Evolutionary conservation across 2,113 vertebrate genomes (phyloP).

Genomic region (Mustela nigripes): DNA sequence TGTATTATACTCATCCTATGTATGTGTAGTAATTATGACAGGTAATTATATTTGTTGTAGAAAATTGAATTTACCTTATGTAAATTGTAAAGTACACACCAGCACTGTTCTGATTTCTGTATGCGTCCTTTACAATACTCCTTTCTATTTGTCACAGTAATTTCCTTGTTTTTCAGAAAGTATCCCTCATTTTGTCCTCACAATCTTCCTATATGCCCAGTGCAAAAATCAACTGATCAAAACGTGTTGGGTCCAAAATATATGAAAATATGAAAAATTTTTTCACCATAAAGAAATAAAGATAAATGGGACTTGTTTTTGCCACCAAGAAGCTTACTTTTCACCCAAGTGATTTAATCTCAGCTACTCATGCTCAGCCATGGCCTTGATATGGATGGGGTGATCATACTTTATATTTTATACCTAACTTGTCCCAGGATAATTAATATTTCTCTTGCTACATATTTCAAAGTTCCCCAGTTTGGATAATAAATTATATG

Average conservation of each 20-base stretch:
- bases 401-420: background rate
- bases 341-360: background rate
- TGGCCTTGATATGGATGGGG: background rate
- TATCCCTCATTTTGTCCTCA: background rate
- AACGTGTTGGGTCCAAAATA: background rate
- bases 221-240: background rate
- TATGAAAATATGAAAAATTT: background rate
- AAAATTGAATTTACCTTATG: background rate
- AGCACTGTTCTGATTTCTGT: background rate
- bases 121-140: background rate
- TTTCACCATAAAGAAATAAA: constrained; percentile 38
- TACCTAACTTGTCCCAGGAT: background rate
- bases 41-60: background rate
- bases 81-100: background rate
- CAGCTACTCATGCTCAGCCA: background rate
- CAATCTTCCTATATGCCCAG: background rate
- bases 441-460: background rate
- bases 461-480: background rate
- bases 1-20: background rate
- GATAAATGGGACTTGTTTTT: background rate
- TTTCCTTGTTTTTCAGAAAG: background rate
- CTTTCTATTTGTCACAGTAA: background rate
- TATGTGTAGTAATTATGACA: background rate
- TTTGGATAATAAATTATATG: background rate
- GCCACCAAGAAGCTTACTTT: background rate